Percentiles rank a stretch among this genome's conserved stretches.
phyloP scores from a whole-genome alignment of 2,797 vertebrate species.

The Coracias cyanogaster region DNA sequence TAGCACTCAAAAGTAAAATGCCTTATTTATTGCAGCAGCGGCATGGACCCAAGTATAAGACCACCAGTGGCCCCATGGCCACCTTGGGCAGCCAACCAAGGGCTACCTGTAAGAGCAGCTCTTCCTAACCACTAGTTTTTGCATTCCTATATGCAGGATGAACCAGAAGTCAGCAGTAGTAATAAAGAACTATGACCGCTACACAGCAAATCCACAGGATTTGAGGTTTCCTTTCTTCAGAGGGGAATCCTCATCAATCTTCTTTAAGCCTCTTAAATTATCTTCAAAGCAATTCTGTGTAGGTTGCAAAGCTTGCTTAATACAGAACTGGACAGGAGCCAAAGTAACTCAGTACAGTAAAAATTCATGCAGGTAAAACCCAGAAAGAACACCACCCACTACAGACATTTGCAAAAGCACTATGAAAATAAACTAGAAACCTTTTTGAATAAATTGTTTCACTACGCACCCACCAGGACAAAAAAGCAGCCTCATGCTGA shows the following conservation, averaged over 20 bases:
- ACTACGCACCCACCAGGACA: not conserved
- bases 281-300: constrained; percentile 10
- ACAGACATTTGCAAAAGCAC: not conserved
- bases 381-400: not conserved
- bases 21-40: not conserved
- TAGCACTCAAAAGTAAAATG: not conserved
- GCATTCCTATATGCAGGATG: not conserved
- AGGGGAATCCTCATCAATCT: constrained; percentile 37
- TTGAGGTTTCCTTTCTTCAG: constrained; percentile 1
- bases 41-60: not conserved
- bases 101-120: not conserved
- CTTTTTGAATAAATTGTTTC: not conserved
- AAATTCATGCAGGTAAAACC: constrained; percentile 6
- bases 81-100: not conserved
- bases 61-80: not conserved
- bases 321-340: not conserved
- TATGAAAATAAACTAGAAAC: constrained; percentile 36
- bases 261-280: constrained; percentile 36
- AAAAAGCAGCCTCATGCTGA: constrained; percentile 7
- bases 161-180: not conserved
- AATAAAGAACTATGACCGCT: not conserved
- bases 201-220: not conserved
- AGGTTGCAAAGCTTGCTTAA: constrained; percentile 24
- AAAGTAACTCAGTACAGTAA: constrained; percentile 15
- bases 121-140: not conserved